phyloP scores from a whole-genome alignment of 2,888 invertebrate genomes.

The Troides helena region DNA sequence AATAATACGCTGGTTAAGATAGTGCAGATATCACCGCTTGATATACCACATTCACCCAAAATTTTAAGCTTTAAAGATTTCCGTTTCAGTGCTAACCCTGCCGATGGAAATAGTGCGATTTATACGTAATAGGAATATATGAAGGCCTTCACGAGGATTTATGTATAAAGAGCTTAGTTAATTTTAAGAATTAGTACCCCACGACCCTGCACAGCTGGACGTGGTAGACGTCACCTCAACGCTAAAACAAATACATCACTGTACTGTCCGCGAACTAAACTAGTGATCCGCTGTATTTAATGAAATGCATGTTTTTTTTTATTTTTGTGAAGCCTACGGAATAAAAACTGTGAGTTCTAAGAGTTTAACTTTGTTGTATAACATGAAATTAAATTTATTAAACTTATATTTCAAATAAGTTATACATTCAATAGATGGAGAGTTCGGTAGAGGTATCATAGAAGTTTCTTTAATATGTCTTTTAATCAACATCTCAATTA shows the following conservation, averaged over 20 bases:
- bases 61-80: background rate
- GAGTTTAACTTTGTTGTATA: constrained; percentile 30
- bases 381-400: constrained; percentile 3
- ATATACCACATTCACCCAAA: constrained; percentile 1
- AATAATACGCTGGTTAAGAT: constrained; percentile 45
- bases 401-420: background rate
- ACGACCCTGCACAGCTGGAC: constrained; percentile 67
- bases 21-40: constrained; percentile 29
- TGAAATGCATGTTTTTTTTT: constrained; percentile 58
- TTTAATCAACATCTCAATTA: background rate
- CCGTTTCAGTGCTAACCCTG: constrained; percentile 36
- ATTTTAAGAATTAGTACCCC: constrained; percentile 45
- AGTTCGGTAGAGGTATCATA: background rate
- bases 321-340: constrained; percentile 50
- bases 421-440: background rate
- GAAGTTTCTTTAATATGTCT: background rate
- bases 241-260: constrained; percentile 49
- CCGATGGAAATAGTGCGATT: constrained; percentile 27
- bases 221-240: constrained; percentile 53
- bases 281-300: constrained; percentile 47
- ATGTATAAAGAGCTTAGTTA: constrained; percentile 58
- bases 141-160: constrained; percentile 46
- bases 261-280: constrained; percentile 51
- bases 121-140: constrained; percentile 45
- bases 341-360: constrained; percentile 38